These are phyloP conservation scores for Istiophorus platypterus DNA, from an alignment of 2,113 vertebrate genomes.

Conservation along the genomic window DNA sequence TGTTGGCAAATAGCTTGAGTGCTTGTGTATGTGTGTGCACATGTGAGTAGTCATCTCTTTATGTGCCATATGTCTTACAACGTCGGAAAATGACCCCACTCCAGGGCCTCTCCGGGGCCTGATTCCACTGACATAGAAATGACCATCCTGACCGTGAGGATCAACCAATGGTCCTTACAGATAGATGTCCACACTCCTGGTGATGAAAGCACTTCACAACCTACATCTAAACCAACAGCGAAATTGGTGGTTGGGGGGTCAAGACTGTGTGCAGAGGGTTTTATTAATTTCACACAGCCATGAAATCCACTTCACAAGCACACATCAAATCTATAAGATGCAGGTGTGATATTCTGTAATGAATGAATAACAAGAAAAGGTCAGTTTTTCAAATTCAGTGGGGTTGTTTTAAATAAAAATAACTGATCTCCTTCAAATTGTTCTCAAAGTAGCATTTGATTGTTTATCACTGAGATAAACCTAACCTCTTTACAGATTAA, in stretches of 20 bases:
- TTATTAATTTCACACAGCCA: constrained; percentile 15
- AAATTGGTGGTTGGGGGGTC: constrained; percentile 6
- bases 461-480: no score
- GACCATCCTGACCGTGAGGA: constrained; percentile 63
- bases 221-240: constrained; percentile 30
- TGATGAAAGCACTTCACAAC: constrained; percentile 62
- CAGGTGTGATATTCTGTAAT: neutral
- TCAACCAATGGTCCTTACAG: constrained; percentile 45
- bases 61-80: constrained; percentile 69
- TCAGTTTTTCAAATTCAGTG: no score
- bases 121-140: constrained; percentile 67
- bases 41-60: constrained; percentile 54
- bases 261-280: neutral
- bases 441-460: no score
- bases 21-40: constrained; percentile 51
- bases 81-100: constrained; percentile 66
- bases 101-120: constrained; percentile 36
- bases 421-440: no score
- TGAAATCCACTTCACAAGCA: constrained; percentile 9
- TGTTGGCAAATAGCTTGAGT: constrained; percentile 39
- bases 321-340: neutral
- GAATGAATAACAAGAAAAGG: no score
- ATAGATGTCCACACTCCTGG: constrained; percentile 52
- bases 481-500: no score
- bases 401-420: no score